Evolutionary conservation across 2,797 vertebrate genomes (phyloP), one percentile per base, ranked within the genome.

Genomic region (Silurus aristotelis): DNA sequence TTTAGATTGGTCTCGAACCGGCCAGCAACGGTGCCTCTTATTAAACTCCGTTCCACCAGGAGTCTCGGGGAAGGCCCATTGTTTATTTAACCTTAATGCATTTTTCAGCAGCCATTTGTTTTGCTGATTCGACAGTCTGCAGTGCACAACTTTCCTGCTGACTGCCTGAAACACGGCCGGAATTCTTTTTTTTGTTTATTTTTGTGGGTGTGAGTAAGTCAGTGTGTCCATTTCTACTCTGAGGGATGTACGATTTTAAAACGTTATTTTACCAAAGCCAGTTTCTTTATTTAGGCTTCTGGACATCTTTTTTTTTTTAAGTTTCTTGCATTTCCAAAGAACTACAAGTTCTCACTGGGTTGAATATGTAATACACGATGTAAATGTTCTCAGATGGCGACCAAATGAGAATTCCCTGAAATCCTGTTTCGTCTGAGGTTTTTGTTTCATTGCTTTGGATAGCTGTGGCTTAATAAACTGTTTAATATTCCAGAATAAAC

Each of bases 11-110:
- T 56, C 66, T 46, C 20, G 46, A 68, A 82, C 25, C 9, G 63
- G 79, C 61, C 43, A 22, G 77, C 67, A 22, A 46, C n/a, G 6
- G 60, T 31, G 66, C 56, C 70, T 83, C 64, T 83, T 86, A 79
- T 83, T 83, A 79, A 87, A 73, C 68, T 67, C 22, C 55, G 52
- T 6, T 86, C 66, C 73, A 31, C 12, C 38, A 79, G 55, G 63
- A 63, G 64, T 77, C 68, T 73, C 22, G 12, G 31, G 27, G 68
- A 80, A 66, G 70, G 48, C 48, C 19, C 63, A 73, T 78, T 61
- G 66, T 83, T 86, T 86, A 86, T 70, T 79, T 82, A 52, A 78
- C 73, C 64, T 71, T 71, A 63, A 76, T 83, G 80, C 43, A 78
- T 86, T 86, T 79, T 64, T 79, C 55, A 78, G 83, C 75, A 79